phyloP scores from a whole-genome alignment of 2,797 vertebrate genomes.

The Chelon labrosus region DNA sequence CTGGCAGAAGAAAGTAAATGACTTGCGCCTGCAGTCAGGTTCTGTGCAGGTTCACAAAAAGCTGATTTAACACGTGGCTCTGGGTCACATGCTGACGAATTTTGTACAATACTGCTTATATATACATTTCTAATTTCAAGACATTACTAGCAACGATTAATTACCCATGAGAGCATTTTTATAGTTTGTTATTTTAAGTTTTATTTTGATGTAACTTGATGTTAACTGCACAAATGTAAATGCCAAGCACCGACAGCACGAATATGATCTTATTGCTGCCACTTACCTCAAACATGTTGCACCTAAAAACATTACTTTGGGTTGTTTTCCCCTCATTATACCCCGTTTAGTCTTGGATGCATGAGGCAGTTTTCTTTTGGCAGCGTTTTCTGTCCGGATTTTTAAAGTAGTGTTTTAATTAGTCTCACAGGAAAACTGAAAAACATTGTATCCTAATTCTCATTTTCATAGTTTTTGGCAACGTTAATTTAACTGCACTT shows the following conservation, averaged over 20 bases:
- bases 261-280: too few species aligned
- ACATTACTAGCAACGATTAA: background rate
- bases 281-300: background rate
- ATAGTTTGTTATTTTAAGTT: background rate
- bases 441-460: background rate
- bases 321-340: conserved; percentile 19
- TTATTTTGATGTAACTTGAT: conserved; percentile 4
- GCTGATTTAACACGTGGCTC: background rate
- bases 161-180: background rate
- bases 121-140: background rate
- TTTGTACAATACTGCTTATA: background rate
- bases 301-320: background rate
- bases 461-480: conserved; percentile 7
- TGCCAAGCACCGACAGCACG: too few species aligned
- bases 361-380: conserved; percentile 8
- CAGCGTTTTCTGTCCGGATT: background rate
- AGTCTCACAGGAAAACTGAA: conserved; percentile 24
- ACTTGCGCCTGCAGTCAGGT: background rate
- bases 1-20: conserved; percentile 13
- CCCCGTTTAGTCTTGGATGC: background rate
- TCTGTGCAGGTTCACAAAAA: background rate
- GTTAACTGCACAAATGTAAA: background rate
- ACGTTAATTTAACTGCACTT: background rate
- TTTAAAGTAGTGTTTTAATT: conserved; percentile 31
- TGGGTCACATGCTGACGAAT: background rate